Evolutionary conservation across 2,888 invertebrate species (phyloP).

Genomic region (Acanthococcus lagerstroemiae): DNA sequence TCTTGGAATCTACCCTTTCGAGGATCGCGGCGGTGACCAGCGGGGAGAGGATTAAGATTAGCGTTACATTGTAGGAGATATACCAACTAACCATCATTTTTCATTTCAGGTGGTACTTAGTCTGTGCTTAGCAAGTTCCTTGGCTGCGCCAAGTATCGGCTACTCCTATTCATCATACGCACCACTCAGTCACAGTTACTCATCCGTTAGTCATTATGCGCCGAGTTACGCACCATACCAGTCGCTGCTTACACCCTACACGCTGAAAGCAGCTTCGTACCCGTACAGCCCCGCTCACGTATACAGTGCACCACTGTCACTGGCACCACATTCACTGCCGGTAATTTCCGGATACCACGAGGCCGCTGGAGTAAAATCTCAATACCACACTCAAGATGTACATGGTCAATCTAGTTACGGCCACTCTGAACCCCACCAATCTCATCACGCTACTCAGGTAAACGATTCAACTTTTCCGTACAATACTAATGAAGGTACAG

Average conservation of each 20-base stretch:
- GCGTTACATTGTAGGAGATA: no score
- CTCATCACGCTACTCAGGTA: slow-evolving; percentile 42
- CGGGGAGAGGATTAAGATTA: no score
- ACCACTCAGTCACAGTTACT: slow-evolving; percentile 15
- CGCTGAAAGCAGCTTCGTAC: slow-evolving; percentile 24
- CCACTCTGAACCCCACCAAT: slow-evolving; percentile 42
- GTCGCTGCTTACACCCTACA: slow-evolving; percentile 2
- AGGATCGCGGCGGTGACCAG: no score
- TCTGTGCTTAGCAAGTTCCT: slow-evolving; percentile 44
- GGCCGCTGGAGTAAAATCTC: slow-evolving; percentile 40
- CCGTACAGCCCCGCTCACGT: slow-evolving; percentile 10
- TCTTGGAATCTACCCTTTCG: no score
- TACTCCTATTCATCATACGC: slow-evolving; percentile 33
- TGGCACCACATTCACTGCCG: no score
- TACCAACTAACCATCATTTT: no score
- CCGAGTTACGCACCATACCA: slow-evolving; percentile 12
- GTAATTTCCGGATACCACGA: no score
- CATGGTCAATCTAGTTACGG: slow-evolving; percentile 43
- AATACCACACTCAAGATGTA: slow-evolving; percentile 44
- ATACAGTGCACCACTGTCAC: slow-evolving; percentile 34
- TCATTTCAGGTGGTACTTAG: slow-evolving; percentile 48
- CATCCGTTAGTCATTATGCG: background rate
- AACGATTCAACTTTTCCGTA: background rate
- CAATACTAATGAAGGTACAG: background rate
- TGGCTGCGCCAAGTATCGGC: slow-evolving; percentile 34